Percentiles rank a stretch among this genome's conserved stretches.
Conservation (phyloP, 1,140 invertebrate species). For the Platyura marginata region DNA sequence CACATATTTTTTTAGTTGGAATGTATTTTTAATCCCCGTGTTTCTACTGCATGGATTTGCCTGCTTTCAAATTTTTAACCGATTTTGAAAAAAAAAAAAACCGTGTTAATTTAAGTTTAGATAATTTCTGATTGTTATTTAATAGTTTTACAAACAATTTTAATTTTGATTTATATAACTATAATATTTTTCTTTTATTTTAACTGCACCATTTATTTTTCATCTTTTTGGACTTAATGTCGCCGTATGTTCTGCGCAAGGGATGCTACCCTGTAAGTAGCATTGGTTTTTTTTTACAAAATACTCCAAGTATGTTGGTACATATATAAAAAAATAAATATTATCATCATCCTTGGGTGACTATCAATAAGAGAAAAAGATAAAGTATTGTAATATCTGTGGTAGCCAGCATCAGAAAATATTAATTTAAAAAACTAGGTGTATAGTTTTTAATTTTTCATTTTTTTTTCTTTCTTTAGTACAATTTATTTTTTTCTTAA, state of each 20-base stretch:
- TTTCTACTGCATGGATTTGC: neutral
- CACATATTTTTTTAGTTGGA: neutral
- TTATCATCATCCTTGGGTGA: neutral
- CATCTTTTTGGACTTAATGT: neutral
- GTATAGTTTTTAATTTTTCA: conserved; percentile 7
- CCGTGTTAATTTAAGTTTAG: no score
- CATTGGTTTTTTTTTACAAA: conserved; percentile 5
- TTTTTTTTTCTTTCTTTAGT: conserved; percentile 12
- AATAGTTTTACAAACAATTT: no score
- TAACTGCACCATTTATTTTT: conserved; percentile 14
- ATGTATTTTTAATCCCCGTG: neutral
- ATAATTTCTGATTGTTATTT: neutral
- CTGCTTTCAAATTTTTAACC: neutral
- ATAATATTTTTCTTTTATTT: conserved; percentile 3
- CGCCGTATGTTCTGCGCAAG: conserved; percentile 20
- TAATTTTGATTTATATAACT: no score
- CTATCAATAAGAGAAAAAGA: neutral
- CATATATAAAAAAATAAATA: no score
- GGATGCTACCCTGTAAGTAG: conserved; percentile 72
- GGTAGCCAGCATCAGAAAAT: conserved; percentile 11
- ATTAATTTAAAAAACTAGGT: neutral
- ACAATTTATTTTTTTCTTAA: neutral
- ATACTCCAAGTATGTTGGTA: no score
- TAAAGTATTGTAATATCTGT: conserved; percentile 13
- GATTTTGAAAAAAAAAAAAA: neutral